Percentiles rank a stretch among this genome's conserved stretches.
phyloP scores from a whole-genome alignment of 2,113 vertebrate species.

The Saguinus midas region DNA sequence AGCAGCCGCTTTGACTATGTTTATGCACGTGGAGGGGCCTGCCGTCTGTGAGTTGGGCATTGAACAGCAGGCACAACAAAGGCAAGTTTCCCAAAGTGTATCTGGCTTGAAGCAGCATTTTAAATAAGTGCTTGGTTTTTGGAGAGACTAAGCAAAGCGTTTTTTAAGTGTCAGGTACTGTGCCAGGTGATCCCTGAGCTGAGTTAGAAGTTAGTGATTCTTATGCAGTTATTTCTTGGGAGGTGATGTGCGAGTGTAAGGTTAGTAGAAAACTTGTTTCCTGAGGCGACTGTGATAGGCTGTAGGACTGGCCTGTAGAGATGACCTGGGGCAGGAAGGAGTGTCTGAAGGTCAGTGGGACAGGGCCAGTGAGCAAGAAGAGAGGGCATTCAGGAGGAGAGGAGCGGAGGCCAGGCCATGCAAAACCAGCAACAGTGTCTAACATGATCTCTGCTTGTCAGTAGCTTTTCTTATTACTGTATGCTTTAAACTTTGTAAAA shows the following conservation, averaged over 20 bases:
- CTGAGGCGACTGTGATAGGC: not conserved
- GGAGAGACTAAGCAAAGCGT: not conserved
- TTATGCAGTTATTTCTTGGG: not conserved
- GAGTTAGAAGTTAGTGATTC: not conserved
- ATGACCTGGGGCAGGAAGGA: not conserved
- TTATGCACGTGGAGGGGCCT: not conserved
- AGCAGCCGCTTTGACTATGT: not conserved
- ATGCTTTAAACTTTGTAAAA: not conserved
- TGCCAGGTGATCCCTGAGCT: not conserved
- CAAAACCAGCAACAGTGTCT: not conserved
- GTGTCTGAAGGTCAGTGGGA: not conserved
- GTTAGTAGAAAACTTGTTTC: not conserved
- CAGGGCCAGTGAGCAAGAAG: not conserved
- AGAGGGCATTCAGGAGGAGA: rapidly evolving
- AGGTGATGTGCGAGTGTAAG: not conserved
- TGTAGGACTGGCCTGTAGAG: not conserved
- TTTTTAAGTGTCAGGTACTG: not conserved
- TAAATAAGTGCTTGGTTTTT: not conserved
- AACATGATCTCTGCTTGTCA: not conserved
- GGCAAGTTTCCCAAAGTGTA: rapidly evolving
- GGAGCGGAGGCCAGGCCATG: not conserved
- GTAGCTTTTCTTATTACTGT: not conserved
- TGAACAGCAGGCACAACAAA: not conserved
- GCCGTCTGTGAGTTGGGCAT: not conserved
- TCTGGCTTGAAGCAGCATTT: not conserved